phyloP scores from a whole-genome alignment of 2,888 invertebrate genomes.

The Anarsia innoxiella region DNA sequence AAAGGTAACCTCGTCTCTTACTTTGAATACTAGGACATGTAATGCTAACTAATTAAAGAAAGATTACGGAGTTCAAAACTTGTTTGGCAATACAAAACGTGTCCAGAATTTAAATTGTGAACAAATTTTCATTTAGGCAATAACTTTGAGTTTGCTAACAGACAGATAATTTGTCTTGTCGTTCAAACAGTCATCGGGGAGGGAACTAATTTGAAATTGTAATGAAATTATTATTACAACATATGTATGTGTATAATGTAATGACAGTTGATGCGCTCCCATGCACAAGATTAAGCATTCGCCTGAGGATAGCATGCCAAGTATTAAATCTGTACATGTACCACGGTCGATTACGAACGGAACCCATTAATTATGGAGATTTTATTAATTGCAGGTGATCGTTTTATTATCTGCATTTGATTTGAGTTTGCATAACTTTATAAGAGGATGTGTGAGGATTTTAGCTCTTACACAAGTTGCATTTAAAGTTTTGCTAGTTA shows the following conservation, averaged over 20 bases:
- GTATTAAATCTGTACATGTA: conserved; percentile 13
- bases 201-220: conserved; percentile 59
- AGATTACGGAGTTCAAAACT: too few relatives aligned
- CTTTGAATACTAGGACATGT: too few relatives aligned
- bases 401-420: too few relatives aligned
- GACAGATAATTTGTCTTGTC: conserved; percentile 61
- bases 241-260: not conserved
- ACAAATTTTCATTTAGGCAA: too few relatives aligned
- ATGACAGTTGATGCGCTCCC: conserved; percentile 10
- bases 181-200: conserved; percentile 42
- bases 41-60: too few relatives aligned
- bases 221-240: conserved; percentile 26
- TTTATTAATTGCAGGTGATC: conserved; percentile 10
- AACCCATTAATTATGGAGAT: conserved; percentile 13
- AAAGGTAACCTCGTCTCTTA: too few relatives aligned
- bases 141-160: conserved; percentile 31
- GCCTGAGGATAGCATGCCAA: conserved; percentile 10
- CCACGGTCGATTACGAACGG: too few relatives aligned
- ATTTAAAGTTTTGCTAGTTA: too few relatives aligned
- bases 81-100: too few relatives aligned
- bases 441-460: too few relatives aligned
- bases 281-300: conserved; percentile 13
- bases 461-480: too few relatives aligned
- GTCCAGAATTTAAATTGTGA: conserved; percentile 43
- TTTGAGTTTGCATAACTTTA: too few relatives aligned